Percentiles rank a stretch among this genome's conserved stretches.
Conservation (phyloP, 2,797 vertebrate species). For the Onychomys leucogaster region DNA sequence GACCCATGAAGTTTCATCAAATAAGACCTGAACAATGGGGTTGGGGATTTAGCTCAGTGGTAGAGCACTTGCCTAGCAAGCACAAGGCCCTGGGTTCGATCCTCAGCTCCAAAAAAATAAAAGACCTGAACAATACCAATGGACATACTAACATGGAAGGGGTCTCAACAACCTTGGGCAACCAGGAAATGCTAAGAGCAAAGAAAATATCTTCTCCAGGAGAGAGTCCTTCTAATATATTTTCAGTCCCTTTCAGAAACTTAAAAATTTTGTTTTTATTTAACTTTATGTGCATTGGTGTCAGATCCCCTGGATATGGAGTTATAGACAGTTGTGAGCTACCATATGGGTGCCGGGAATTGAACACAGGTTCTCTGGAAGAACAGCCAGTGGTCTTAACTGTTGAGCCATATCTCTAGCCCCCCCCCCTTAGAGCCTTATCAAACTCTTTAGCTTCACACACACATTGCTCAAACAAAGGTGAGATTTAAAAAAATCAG, state of each 20-base stretch:
- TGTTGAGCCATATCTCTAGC: not conserved
- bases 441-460: conserved; percentile 12
- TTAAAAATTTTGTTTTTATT: not conserved
- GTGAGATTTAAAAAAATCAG: not conserved
- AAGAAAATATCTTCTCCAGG: not conserved
- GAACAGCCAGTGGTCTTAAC: not conserved
- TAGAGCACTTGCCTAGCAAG: too few species aligned
- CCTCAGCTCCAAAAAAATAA: too few species aligned
- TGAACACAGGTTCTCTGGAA: not conserved
- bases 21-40: not conserved
- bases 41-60: too few species aligned
- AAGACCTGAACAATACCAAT: not conserved
- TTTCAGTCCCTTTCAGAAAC: conserved; percentile 23
- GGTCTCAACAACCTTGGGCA: not conserved
- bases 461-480: conserved; percentile 22
- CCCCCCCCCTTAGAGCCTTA: not conserved
- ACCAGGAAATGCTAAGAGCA: not conserved
- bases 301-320: not conserved
- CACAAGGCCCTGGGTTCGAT: too few species aligned
- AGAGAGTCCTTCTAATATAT: not conserved
- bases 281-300: not conserved
- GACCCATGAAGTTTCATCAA: not conserved
- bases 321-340: not conserved
- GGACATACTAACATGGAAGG: not conserved
- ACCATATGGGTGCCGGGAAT: not conserved